Evolutionary conservation across 2,113 vertebrate species (phyloP).

Genomic region (Ornithorhynchus anatinus): DNA sequence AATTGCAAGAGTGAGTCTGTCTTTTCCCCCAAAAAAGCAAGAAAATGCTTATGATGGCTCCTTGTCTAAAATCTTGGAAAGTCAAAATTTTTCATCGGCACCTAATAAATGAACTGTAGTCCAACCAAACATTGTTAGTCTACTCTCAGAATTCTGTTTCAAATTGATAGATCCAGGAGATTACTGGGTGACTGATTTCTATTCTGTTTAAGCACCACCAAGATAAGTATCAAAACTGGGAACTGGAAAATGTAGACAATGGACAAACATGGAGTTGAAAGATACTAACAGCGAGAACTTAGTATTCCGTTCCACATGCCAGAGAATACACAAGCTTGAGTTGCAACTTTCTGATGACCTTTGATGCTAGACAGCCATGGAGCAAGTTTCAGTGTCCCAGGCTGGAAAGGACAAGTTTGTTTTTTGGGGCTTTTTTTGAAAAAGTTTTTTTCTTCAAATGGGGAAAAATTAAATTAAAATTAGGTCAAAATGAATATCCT

Average conservation of each 20-base stretch:
- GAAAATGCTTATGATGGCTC: too few relatives aligned
- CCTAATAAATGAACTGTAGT: too few relatives aligned
- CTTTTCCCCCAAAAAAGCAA: too few relatives aligned
- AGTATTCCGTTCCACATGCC: slow-evolving; percentile 1
- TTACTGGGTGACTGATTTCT: slow-evolving; percentile 3
- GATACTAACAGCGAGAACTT: neutral
- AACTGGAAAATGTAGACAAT: neutral
- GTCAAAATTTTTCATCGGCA: too few relatives aligned
- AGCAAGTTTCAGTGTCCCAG: neutral
- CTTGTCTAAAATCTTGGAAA: too few relatives aligned
- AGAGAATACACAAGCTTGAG: slow-evolving; percentile 5
- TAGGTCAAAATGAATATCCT: slow-evolving; percentile 1
- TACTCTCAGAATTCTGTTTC: too few relatives aligned
- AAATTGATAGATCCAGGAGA: too few relatives aligned
- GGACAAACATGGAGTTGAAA: neutral
- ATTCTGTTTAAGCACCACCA: neutral
- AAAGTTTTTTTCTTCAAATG: too few relatives aligned
- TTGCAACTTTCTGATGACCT: slow-evolving; percentile 18
- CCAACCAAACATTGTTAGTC: too few relatives aligned
- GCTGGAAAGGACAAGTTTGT: neutral
- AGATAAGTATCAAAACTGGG: neutral
- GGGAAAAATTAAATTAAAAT: slow-evolving; percentile 29
- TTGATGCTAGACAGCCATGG: neutral
- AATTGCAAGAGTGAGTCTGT: too few relatives aligned
- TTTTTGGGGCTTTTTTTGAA: slow-evolving; percentile 10